Evolutionary conservation across 2,113 vertebrate genomes (phyloP), one percentile per base, ranked within the genome.

Genomic region (Amblyornis subalaris): DNA sequence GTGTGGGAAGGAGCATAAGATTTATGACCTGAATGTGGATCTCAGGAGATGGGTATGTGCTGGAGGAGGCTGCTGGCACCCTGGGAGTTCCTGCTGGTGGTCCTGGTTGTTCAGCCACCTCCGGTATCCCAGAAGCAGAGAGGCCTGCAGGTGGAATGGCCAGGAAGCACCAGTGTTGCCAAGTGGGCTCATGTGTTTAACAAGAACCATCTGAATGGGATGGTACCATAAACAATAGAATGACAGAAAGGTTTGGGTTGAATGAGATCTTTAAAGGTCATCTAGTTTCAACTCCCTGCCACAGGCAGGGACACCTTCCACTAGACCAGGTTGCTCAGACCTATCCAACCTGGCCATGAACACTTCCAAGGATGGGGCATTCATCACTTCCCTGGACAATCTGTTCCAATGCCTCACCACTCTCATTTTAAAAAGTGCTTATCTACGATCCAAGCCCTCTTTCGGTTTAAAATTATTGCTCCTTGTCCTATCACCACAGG

Each of bases 111-210:
- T 2, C 4, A 70, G 8, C 18, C 35, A 57, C 24, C 14, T 80
- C 64, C 29, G 40, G 31, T 33, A 25, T 11, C 61, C 58, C 53
- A 38, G 51, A 67, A 67, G 24, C 35, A 75, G 57, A 61, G 24
- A 20, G 28, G 10, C 10, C 53, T 64, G 48, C 28, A 50, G 44
- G 24, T 61, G 58, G 77, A 90, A 84, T 20, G 33, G 44, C 45
- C 1, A 0, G 45, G 29, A 84, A 81, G 65, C 40, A 81, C 6
- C 29, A 51, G 29, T 4, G 1, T 42, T 1, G 1, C 38, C 3
- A 3, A 36, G 57, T 35, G n/a, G 13, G 28, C 22, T 71, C 51
- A 69, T 1, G 3, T 45, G 28, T 73, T 64, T 50, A 64, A 67
- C 28, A 71, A 50, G 55, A 93, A 36, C 45, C 12, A n/a, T 13